phyloP scores from a whole-genome alignment of 2,888 invertebrate genomes.

The Lampropteryx suffumata region DNA sequence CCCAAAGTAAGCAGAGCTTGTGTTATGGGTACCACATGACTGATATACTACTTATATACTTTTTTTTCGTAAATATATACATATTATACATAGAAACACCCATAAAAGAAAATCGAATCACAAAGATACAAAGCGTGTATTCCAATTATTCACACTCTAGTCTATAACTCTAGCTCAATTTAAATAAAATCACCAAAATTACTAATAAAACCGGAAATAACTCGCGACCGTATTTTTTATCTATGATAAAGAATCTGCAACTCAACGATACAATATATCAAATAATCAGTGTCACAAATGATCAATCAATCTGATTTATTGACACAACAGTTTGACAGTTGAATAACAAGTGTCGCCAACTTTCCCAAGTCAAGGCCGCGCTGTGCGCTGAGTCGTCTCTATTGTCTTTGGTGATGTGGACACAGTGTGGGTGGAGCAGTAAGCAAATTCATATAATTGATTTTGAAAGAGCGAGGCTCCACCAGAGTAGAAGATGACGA shows the following conservation, averaged over 20 bases:
- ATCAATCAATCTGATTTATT: slow-evolving; percentile 23
- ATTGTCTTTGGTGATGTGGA: slow-evolving; percentile 28
- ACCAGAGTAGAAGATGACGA: no score
- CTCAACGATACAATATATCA: not conserved
- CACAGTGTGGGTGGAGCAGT: slow-evolving; percentile 23
- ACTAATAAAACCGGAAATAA: no score
- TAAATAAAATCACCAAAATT: no score
- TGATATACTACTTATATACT: no score
- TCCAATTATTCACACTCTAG: no score
- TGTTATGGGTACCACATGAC: no score
- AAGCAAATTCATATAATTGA: slow-evolving; percentile 2
- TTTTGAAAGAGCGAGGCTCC: slow-evolving; percentile 3
- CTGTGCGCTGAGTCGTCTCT: slow-evolving; percentile 17
- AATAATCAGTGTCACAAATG: slow-evolving; percentile 17
- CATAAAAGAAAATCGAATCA: no score
- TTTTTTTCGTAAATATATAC: no score
- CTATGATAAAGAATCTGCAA: not conserved
- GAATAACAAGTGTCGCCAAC: slow-evolving; percentile 22
- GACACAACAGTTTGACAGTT: slow-evolving; percentile 16
- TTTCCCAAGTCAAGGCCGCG: slow-evolving; percentile 32
- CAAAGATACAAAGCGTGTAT: no score
- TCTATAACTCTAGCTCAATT: no score
- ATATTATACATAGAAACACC: no score
- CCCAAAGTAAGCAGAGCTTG: no score
- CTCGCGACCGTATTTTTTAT: not conserved